Evolutionary conservation across 2,113 vertebrate genomes (phyloP), one percentile per base, ranked within the genome.

Genomic region (Hyperoodon ampullatus): DNA sequence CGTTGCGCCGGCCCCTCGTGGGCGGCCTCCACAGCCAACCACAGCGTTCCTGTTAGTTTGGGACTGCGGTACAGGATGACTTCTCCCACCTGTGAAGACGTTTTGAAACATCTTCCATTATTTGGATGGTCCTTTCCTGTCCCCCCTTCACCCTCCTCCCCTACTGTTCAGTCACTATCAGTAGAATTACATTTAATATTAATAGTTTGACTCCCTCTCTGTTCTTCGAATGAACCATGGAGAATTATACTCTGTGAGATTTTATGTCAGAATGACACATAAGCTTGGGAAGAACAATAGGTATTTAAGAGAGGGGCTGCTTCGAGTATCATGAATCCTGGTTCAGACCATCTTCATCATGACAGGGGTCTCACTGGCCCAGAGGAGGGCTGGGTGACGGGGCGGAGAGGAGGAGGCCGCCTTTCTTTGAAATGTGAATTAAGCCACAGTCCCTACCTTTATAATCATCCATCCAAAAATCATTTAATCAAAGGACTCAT

Each of bases 351-450:
- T 39, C 55, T 65, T 77, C 55, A 60, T 28, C 35, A 4, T 70
- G 35, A 8, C 2, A 33, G 30, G 24, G 63, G 53, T 33, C 80
- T 65, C 30, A 15, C 55, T 24, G 12, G 10, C 58, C 44, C 33
- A 11, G 0, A 44, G 24, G 7, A 14, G 5, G 7, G 0, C 50
- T 13, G 5, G 10, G 4, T 85, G 2, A n/a, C 44, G 13, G 15
- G 3, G 5, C 5, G 11, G 23, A 13, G 33, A 4, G 13, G 3
- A 35, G 58, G 16, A 14, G 15, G 35, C 63, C 16, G 2, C 28
- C 42, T 50, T 35, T 77, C 78, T 93, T 63, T 85, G 94, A 93
- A 90, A 87, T 87, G 30, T 26, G 24, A 50, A 82, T 92, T 60
- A 63, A 86, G 39, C 42, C 35, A 39, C 14, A 39, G 53, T 39